These are phyloP conservation scores for Caranx ignobilis DNA, from an alignment of 2,113 vertebrate genomes.

Conservation along the genomic window DNA sequence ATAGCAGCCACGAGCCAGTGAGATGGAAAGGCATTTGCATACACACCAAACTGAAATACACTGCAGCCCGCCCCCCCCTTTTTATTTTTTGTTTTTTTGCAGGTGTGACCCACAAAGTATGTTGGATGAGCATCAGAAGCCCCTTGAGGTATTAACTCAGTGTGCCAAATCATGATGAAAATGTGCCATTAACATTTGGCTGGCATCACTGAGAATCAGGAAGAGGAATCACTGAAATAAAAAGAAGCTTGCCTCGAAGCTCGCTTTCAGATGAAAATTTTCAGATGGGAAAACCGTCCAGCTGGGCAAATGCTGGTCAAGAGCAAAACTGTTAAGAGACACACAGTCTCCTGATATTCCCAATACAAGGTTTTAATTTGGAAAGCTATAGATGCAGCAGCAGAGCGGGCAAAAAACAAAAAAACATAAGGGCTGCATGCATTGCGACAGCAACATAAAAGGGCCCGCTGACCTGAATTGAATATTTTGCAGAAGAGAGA, in stretches of 20 bases:
- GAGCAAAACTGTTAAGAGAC: neutral
- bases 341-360: neutral
- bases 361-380: slow-evolving; percentile 17
- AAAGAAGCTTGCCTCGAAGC: slow-evolving; percentile 5
- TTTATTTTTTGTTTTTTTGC: slow-evolving; percentile 56
- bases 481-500: slow-evolving; percentile 17
- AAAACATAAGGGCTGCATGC: neutral
- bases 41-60: slow-evolving; percentile 34
- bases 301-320: slow-evolving; percentile 10
- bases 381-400: slow-evolving; percentile 3
- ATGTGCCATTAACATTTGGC: slow-evolving; percentile 64
- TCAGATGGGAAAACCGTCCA: neutral
- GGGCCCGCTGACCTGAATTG: slow-evolving; percentile 4
- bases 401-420: neutral
- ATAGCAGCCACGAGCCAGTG: slow-evolving; percentile 40
- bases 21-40: slow-evolving; percentile 53
- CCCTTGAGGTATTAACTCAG: slow-evolving; percentile 43
- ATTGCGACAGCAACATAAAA: slow-evolving; percentile 23
- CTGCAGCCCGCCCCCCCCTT: slow-evolving; percentile 3
- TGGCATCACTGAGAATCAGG: slow-evolving; percentile 36
- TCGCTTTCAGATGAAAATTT: slow-evolving; percentile 20
- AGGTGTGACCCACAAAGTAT: slow-evolving; percentile 74
- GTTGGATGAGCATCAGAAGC: slow-evolving; percentile 57
- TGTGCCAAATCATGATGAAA: slow-evolving; percentile 62
- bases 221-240: slow-evolving; percentile 17